phyloP scores from a whole-genome alignment of 1,140 invertebrate species.

The Laupala kohalensis region DNA sequence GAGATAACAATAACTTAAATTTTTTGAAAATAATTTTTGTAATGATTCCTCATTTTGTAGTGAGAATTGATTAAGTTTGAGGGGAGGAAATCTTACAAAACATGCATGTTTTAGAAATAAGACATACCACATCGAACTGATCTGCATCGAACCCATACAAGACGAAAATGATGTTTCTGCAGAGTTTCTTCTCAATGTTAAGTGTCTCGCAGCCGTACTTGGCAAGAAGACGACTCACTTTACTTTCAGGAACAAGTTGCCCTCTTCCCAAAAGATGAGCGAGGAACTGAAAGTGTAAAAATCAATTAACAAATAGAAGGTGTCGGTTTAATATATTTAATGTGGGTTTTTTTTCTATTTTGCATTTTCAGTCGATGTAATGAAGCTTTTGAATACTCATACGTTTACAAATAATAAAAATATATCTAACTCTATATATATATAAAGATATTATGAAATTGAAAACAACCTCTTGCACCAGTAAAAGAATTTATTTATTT shows the following conservation, averaged over 20 bases:
- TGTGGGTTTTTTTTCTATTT: no score
- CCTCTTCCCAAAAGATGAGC: background rate
- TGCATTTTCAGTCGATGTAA: no score
- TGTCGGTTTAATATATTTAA: no score
- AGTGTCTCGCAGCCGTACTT: constrained; percentile 1
- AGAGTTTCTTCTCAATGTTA: background rate
- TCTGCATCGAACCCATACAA: background rate
- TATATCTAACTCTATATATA: no score
- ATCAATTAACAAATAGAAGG: no score
- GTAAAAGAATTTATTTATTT: no score
- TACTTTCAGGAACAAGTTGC: background rate
- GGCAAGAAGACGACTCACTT: background rate
- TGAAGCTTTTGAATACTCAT: no score
- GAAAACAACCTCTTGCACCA: no score
- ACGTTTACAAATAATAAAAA: no score
- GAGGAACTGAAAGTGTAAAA: background rate
- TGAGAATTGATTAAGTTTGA: background rate
- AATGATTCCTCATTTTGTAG: background rate
- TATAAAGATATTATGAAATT: no score
- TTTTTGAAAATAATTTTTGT: no score
- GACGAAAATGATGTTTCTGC: background rate
- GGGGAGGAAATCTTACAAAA: background rate
- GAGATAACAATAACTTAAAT: no score
- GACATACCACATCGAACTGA: constrained; percentile 3
- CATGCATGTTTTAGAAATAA: background rate